Base-by-base conservation (phyloP, 2,888 invertebrate genomes). In the Heliconius erato region DNA sequence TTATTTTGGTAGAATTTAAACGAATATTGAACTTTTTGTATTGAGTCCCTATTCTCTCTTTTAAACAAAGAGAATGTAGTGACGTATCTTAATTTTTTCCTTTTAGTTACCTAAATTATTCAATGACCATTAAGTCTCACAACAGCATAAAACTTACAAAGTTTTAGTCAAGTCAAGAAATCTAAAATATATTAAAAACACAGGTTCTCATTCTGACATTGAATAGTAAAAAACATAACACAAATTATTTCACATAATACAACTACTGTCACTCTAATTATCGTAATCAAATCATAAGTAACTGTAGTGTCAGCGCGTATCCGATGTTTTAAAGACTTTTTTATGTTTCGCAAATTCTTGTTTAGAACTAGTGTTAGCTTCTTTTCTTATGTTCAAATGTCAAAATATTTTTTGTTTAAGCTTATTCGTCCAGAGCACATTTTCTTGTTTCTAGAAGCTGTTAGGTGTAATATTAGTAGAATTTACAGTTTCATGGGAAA, bases 221-320 rank as follows among this genome's bases (percentile, higher is more conserved):
- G 63, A 59, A 63, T 63, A 35, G 23, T 28, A 72, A 74, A 67
- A 80, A 44, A 49, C 16, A 49, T 67, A n/a, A 63, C 11, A 40
- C 59, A 44, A 74, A 80, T 44, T 67, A 35, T 44, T 72, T 54
- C 74, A 74, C 49, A 44, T 74, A 28, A 79, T 54, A 69, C 28
- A 79, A 72, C 44, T 65, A 63, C 76, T 74, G 65, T 74, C 44
- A 80, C 6, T 54, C 49, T 80, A 80, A 80, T 74, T 65, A 74
- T 74, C 3, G 32, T 80, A n/a, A 32, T 74, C 71, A 80, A 26
- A 74, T 80, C 28, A 49, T 32, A 74, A 7, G 26, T 79, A 79
- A 65, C 68, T 68, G 68, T 74, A 67, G 35, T 49, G 49, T 74
- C 80, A 32, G 63, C 63, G 32, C n/a, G 67, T 49, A 35, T 76